Base-by-base conservation (phyloP, 2,888 invertebrate genomes). In the Hipparchia semele region DNA sequence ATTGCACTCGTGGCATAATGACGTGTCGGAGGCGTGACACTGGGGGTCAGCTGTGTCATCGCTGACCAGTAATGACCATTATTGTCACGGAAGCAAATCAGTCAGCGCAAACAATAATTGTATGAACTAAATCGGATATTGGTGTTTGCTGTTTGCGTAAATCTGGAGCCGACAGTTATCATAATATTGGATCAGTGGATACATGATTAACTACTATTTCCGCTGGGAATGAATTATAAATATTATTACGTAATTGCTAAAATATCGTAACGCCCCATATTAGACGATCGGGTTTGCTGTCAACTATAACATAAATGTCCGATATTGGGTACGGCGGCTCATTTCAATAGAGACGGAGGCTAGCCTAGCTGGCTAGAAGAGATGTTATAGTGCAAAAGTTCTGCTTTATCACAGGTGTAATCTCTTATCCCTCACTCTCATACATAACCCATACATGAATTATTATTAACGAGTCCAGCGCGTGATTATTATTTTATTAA, bases 21-120 rank as follows among this genome's bases (percentile, higher is more conserved):
- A 13, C 13, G 58, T 58, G 23, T 23, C 23, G 23, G 7, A 58
- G 58, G 58, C 58, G 58, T 13, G 13, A 3, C 53, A 53, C 51
- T 54, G n/a, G 13, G 6, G 7, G n/a, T 12, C 56, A 12, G 54
- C 54, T 54, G 56, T n/a, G n/a, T 13, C 56, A 8, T 8, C 58
- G 8, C 3, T 58, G 58, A 9, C 13, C 64, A 23, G 49, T 64
- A 64, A 64, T 51, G 64, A 64, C 46, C 51, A 10, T 5, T 9
- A 64, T 49, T 51, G 64, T 49, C 23, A 49, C 23, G 49, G 49
- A 49, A 8, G 23, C 23, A 6, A 64, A 64, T 51, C 64, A 23
- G 64, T 62, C 62, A 6, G 46, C n/a, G 13, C 51, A 64, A 64
- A 64, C 51, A 49, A 64, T 64, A 49, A 64, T 64, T 64, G 64